phyloP scores from a whole-genome alignment of 1,140 invertebrate species.

The Ganaspis sp. region DNA sequence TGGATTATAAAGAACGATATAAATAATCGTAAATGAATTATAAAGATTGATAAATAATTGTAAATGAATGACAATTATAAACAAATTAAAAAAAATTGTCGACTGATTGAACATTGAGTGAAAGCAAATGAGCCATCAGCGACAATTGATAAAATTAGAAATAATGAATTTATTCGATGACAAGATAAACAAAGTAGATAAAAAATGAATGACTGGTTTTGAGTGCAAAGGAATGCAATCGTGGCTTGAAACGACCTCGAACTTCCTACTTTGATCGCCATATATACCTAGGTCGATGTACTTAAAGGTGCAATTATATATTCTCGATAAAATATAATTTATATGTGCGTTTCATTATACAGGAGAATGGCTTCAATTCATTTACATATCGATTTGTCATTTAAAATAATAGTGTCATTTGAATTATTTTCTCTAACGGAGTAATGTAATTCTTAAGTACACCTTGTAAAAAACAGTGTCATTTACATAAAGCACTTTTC shows the following conservation, averaged over 20 bases:
- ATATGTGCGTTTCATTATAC: not conserved
- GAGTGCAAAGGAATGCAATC: slow-evolving; percentile 20
- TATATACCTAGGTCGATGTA: slow-evolving; percentile 17
- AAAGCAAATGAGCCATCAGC: no score
- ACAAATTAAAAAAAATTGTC: no score
- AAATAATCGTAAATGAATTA: no score
- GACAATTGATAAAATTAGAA: not conserved
- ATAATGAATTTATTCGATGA: not conserved
- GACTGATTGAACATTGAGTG: not conserved
- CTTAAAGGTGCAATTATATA: slow-evolving; percentile 21
- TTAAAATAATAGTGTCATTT: not conserved
- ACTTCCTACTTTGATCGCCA: slow-evolving; percentile 51
- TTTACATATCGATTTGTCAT: not conserved
- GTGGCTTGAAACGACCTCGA: slow-evolving; percentile 59
- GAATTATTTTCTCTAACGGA: not conserved
- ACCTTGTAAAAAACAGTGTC: no score
- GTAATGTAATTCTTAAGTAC: not conserved
- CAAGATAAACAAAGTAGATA: not conserved
- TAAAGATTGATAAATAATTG: no score
- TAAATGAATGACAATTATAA: no score
- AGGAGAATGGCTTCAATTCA: not conserved
- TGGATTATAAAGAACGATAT: no score
- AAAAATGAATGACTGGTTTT: slow-evolving; percentile 2
- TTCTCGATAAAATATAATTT: slow-evolving; percentile 10
- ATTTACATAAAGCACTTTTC: no score